Evolutionary conservation across 2,888 invertebrate species (phyloP), one percentile per base, ranked within the genome.

Genomic region (Mimumesa dahlbomi): DNA sequence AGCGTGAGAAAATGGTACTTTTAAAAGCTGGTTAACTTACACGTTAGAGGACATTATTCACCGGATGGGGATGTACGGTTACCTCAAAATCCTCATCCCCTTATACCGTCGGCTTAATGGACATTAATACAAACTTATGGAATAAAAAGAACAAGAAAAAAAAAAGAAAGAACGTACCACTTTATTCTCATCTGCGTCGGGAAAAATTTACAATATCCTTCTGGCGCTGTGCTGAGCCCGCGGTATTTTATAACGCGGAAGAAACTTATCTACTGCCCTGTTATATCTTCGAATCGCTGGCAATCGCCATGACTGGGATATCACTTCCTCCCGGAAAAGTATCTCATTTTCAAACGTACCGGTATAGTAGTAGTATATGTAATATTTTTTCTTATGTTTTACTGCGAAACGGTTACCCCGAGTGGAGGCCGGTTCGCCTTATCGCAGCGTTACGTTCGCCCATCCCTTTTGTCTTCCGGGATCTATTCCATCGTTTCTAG

Each of bases 101-200:
- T 4, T 9, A 18, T 21, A 34, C 52, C 13, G 14, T 6, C 3
- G n/a, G 36, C 36, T 49, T 50, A 54, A 61, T 49, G 18, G 38
- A 52, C 38, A 38, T 62, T 65, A 65, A 65, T 58, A 21, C 45
- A 38, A 49, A 56, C 54, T 38, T 40, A 21, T 16, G 46, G 46
- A 43, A 45, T 42, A 25, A 22, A 34, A 13, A 38, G n/a, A n/a
- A n/a, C n/a, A n/a, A n/a, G n/a, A n/a, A n/a, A n/a, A n/a, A 31
- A 36, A 53, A 34, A 22, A 9, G 11, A 18, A 16, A 38, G 29
- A 38, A n/a, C 38, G 53, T 52, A 34, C 13, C 43, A 9, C 40
- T 54, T 40, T 29, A 46, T 29, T 21, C 34, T 59, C 25, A 21
- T 25, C 52, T 22, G 14, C 4, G 22, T 6, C 36, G 2, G 11